Percentiles rank a stretch among this genome's conserved stretches.
Evolutionary conservation across 2,113 vertebrate genomes (phyloP).

Genomic region (Damaliscus lunatus): DNA sequence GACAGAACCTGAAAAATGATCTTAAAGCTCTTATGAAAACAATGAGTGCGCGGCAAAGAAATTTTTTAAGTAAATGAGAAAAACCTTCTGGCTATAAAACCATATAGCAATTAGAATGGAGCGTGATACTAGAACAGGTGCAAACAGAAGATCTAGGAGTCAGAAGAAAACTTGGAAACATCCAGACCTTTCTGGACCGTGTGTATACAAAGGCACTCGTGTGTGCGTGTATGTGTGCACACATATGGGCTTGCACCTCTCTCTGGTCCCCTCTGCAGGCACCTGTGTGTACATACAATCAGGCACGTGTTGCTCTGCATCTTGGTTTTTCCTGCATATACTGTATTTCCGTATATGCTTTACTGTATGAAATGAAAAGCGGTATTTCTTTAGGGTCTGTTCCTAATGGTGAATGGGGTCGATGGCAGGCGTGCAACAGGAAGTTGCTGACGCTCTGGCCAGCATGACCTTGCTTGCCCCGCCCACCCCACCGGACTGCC

Average conservation of each 20-base stretch:
- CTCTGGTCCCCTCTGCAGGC: no score
- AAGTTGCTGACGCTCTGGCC: accelerated
- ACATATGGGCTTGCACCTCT: accelerated
- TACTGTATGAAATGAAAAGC: not conserved
- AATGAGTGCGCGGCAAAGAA: not conserved
- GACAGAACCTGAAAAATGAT: not conserved
- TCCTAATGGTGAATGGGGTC: not conserved
- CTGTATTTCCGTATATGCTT: not conserved
- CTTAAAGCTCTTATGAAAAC: not conserved
- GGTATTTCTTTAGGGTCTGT: not conserved
- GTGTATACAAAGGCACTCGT: not conserved
- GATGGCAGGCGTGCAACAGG: not conserved
- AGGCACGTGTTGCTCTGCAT: not conserved
- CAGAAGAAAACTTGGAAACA: not conserved
- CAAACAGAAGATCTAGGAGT: not conserved
- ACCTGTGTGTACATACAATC: accelerated
- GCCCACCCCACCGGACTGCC: not conserved
- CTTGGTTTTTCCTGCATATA: not conserved
- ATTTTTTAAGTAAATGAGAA: not conserved
- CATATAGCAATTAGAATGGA: not conserved
- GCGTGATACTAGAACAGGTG: accelerated
- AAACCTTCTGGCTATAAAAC: not conserved
- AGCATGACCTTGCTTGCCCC: not conserved
- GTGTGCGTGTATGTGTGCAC: not conserved
- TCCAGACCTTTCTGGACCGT: not conserved